These are phyloP conservation scores for Apotomis turbidana DNA, from an alignment of 2,888 invertebrate genomes.

Conservation along the genomic window DNA sequence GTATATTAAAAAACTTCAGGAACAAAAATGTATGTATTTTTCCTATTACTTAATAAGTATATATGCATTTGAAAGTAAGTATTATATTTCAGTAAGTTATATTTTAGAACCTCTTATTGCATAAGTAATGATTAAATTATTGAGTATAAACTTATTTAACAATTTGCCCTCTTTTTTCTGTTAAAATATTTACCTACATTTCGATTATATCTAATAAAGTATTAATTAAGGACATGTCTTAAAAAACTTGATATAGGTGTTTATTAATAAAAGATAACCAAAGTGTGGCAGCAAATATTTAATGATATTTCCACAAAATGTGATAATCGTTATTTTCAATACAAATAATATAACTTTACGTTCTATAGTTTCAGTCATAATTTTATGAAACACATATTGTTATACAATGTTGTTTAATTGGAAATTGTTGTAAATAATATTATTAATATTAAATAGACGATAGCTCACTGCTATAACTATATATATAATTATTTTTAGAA, in stretches of 20 bases:
- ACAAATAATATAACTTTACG: constrained; percentile 39
- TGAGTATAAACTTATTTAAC: neutral
- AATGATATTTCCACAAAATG: constrained; percentile 54
- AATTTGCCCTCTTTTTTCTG: neutral
- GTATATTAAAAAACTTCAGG: neutral
- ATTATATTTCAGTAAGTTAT: neutral
- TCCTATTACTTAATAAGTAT: neutral
- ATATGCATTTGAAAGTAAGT: no score
- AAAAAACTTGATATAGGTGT: constrained; percentile 27
- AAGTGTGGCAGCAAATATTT: constrained; percentile 57
- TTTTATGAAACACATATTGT: constrained; percentile 51
- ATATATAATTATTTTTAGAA: constrained; percentile 19
- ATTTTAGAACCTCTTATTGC: neutral
- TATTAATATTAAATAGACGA: constrained; percentile 49
- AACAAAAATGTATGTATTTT: neutral
- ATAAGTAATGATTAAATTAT: no score
- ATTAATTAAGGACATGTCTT: constrained; percentile 2
- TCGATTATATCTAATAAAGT: neutral
- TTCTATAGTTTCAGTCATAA: constrained; percentile 69
- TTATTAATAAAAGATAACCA: constrained; percentile 53
- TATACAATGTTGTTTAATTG: constrained; percentile 64
- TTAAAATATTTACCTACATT: neutral
- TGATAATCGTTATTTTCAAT: constrained; percentile 40
- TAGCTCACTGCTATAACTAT: constrained; percentile 46
- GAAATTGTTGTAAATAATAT: constrained; percentile 58